Evolutionary conservation across 2,797 vertebrate species (phyloP), one percentile per base, ranked within the genome.

Genomic region (Prunella strophiata): DNA sequence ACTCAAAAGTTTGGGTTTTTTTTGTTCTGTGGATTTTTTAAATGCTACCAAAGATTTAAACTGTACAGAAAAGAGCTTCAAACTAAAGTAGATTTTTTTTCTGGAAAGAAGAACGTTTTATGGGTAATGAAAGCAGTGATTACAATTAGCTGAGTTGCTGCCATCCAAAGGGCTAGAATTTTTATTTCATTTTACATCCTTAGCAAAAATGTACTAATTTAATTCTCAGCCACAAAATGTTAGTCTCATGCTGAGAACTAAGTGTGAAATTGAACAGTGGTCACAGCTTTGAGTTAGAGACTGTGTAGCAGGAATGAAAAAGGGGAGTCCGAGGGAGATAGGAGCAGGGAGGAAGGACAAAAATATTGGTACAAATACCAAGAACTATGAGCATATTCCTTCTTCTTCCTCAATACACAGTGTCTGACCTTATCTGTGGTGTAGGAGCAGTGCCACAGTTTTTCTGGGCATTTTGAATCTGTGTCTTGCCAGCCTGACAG

Each of bases 141-240:
- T 92, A 82, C 52, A 91, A 73, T 93, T 92, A 96, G 36, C 76
- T 83, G 58, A 87, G 80, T 74, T 78, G 45, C n/a, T 95, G 54
- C 79, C 58, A 95, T 74, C 66, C 90, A 81, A 30, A 80, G 47
- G n/a, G 13, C 32, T 58, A 88, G 47, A 89, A 89, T 62, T 74
- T 34, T 83, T 96, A 72, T 80, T 93, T 88, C 27, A 65, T 85
- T 85, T 75, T 83, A 74, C 16, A 74, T 51, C 58, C 32, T 57
- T 77, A 80, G 59, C 47, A 92, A 67, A 89, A 93, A 89, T 74
- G 20, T 57, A 63, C 16, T 80, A 70, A 51, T 25, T 93, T 57
- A 30, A 81, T 85, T 78, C 51, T 92, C 40, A 88, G 17, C 25
- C 62, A 82, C 38, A 66, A 88, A 90, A 63, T 79, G n/a, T 62